Percentiles rank a stretch among this genome's conserved stretches.
These are phyloP conservation scores for Mirounga angustirostris DNA, from an alignment of 2,113 vertebrate species.

Conservation along the genomic window DNA sequence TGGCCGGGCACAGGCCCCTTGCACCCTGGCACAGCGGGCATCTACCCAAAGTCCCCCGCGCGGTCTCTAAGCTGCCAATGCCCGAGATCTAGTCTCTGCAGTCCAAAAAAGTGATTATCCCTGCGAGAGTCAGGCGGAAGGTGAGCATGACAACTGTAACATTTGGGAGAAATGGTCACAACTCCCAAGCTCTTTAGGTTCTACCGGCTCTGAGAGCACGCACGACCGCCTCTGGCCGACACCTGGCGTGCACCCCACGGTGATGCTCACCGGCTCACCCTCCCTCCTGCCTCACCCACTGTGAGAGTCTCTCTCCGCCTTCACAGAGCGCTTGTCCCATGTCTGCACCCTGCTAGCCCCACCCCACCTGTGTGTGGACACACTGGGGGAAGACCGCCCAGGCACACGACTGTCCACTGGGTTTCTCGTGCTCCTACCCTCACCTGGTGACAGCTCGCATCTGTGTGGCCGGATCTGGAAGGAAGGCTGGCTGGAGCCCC, in stretches of 20 bases:
- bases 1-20: neutral
- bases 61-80: neutral
- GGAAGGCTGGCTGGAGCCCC: neutral
- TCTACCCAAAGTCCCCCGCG: neutral
- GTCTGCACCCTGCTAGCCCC: neutral
- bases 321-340: neutral
- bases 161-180: neutral
- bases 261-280: neutral
- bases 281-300: neutral
- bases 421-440: neutral
- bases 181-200: neutral
- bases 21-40: neutral
- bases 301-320: neutral
- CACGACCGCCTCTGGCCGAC: neutral
- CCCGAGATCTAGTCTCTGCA: neutral
- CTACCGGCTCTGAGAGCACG: neutral
- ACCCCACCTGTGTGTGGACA: neutral
- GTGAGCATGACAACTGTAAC: neutral
- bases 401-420: fast-evolving
- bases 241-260: neutral
- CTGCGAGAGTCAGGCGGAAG: neutral
- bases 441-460: neutral
- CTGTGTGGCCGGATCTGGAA: neutral
- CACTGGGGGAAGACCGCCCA: fast-evolving
- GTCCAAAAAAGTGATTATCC: neutral